These are phyloP conservation scores for Pseudois nayaur DNA, from an alignment of 2,113 vertebrate genomes.

Conservation along the genomic window DNA sequence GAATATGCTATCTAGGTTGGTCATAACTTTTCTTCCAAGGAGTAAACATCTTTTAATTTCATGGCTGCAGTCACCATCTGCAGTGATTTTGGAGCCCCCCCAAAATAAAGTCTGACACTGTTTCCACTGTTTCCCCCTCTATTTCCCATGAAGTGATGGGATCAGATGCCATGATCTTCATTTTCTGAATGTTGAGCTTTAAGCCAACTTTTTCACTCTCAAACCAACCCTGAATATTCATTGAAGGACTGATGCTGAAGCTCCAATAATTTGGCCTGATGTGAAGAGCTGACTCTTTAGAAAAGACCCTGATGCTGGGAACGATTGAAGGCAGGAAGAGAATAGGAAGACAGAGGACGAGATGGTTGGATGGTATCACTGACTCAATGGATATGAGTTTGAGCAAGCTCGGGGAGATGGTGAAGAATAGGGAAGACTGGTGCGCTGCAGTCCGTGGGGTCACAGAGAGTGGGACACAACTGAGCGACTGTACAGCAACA, in stretches of 20 bases:
- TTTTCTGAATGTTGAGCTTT: too few species aligned
- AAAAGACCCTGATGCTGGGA: background rate
- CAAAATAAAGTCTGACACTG: too few species aligned
- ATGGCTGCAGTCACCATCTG: too few species aligned
- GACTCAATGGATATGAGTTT: background rate
- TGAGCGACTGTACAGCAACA: fast-evolving
- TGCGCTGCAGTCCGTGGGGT: fast-evolving
- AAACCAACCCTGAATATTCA: background rate
- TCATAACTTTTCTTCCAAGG: too few species aligned
- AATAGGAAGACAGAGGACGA: background rate
- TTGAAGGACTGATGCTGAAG: background rate
- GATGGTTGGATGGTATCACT: background rate
- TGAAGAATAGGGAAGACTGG: background rate
- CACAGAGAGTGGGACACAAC: background rate
- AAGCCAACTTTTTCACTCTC: too few species aligned
- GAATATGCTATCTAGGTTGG: too few species aligned
- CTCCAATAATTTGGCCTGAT: background rate
- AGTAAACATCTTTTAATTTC: too few species aligned
- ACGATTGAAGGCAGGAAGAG: background rate
- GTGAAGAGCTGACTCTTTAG: background rate
- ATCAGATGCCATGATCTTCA: too few species aligned
- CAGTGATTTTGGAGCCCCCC: too few species aligned
- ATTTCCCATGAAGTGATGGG: too few species aligned
- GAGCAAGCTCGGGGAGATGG: background rate
- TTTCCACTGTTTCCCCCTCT: too few species aligned